Conservation (phyloP, 2,113 vertebrate species). For the Balaeniceps rex region DNA sequence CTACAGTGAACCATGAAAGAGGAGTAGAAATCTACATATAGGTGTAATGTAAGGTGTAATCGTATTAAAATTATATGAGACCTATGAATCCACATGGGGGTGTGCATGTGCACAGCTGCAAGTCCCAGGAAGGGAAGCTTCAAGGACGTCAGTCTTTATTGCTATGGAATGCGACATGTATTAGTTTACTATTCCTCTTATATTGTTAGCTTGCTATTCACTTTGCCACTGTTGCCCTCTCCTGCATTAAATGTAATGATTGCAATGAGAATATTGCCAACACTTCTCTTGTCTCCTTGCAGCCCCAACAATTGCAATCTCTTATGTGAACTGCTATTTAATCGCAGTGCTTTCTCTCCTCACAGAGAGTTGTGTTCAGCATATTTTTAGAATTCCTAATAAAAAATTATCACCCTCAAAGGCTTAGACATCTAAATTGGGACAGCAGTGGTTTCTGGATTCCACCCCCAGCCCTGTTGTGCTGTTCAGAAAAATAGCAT, state of each 20-base stretch:
- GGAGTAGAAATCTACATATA: constrained; percentile 1
- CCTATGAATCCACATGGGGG: not conserved
- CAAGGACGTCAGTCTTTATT: not conserved
- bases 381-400: constrained; percentile 17
- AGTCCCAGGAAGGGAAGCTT: not conserved
- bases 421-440: not conserved
- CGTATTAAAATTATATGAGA: not conserved
- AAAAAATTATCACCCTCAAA: not conserved
- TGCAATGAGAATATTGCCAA: not conserved
- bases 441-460: not conserved
- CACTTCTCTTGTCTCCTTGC: not conserved
- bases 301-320: not conserved
- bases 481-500: not conserved
- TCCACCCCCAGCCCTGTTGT: not conserved
- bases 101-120: not conserved
- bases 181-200: not conserved
- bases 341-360: not conserved
- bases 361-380: not conserved
- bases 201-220: not conserved
- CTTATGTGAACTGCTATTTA: constrained; percentile 3
- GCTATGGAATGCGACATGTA: not conserved
- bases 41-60: not conserved
- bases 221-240: not conserved
- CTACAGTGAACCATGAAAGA: constrained; percentile 14
- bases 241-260: not conserved